Base-by-base conservation (phyloP, 2,888 invertebrate species). In the Mythimna impura region DNA sequence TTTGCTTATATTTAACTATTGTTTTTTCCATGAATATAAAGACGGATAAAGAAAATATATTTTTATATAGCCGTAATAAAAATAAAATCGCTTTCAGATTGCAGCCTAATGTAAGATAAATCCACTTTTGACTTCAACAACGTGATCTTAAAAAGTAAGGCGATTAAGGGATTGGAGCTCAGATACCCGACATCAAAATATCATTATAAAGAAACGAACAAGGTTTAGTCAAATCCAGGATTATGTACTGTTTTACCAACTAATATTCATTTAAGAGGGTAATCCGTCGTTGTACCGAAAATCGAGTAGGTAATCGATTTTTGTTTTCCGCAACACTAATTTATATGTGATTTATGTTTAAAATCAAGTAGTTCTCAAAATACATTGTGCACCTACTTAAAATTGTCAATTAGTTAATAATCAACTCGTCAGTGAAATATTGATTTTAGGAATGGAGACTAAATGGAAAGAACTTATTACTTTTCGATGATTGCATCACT, bases 181-280 rank as follows among this genome's bases (percentile, higher is more conserved):
- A 70, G 71, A 83, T 79, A 82, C 73, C 74, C 83, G 81, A 84
- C 83, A 87, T 87, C 79, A 87, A 85, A 84, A 87, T 79, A 86
- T 85, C 79, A 83, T 87, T 87, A 87, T 80, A 68, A 72, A 65
- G 50, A 62, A 81, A 80, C 70, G 77, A 79, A 81, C 79, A 83
- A 80, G 78, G 62, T 81, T 82, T 76, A 76, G 80, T 83, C 68
- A 78, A 84, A 81, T 79, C 77, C 71, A 74, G 52, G 64, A 66
- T 77, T 79, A 73, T 74, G 72, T 67, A 70, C 64, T 73, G 50
- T 72, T 70, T 77, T 63, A 50, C 20, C 34, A 69, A 73, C 65
- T 62, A 74, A 70, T 71, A 57, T 77, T 25, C 22, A 20, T 76
- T 55, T 36, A 62, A 74, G 75, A 74, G 52, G 12, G 20, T 57